A percentile compares a stretch with the other conserved stretches of the same genome.
These are phyloP conservation scores for Channa maculata DNA, from an alignment of 2,113 vertebrate species.

Conservation along the genomic window DNA sequence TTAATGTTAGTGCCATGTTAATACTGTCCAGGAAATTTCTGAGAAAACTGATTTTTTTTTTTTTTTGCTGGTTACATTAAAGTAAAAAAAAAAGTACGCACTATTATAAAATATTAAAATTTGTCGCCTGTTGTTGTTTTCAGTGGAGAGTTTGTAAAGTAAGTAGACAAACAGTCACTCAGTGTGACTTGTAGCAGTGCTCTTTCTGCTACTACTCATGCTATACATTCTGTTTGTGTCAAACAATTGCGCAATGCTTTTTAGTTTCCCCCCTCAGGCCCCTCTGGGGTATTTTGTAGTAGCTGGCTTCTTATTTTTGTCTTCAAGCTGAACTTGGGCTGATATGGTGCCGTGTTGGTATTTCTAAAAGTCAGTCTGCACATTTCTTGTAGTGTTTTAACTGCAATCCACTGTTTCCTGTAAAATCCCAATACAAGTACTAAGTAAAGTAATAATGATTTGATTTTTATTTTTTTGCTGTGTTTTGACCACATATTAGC, in stretches of 20 bases:
- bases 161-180: too few relatives aligned
- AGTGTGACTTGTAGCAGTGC: conserved; percentile 15
- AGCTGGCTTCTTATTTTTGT: background rate
- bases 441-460: too few relatives aligned
- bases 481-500: too few relatives aligned
- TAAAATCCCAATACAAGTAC: too few relatives aligned
- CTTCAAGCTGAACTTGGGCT: background rate
- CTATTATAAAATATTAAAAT: background rate
- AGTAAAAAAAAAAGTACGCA: background rate
- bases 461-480: too few relatives aligned
- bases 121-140: background rate
- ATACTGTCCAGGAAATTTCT: too few relatives aligned
- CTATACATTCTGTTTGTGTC: conserved; percentile 8
- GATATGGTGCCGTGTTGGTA: background rate
- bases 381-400: background rate
- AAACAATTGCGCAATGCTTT: conserved; percentile 31
- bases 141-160: background rate
- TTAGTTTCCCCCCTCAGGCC: background rate
- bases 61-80: background rate
- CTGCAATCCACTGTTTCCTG: background rate
- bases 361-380: too few relatives aligned
- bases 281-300: background rate
- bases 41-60: background rate
- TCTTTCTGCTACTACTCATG: background rate
- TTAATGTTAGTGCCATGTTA: background rate